These are phyloP conservation scores for Hydroisotoma schaefferi DNA, from an alignment of 2,888 invertebrate genomes.

Conservation along the genomic window DNA sequence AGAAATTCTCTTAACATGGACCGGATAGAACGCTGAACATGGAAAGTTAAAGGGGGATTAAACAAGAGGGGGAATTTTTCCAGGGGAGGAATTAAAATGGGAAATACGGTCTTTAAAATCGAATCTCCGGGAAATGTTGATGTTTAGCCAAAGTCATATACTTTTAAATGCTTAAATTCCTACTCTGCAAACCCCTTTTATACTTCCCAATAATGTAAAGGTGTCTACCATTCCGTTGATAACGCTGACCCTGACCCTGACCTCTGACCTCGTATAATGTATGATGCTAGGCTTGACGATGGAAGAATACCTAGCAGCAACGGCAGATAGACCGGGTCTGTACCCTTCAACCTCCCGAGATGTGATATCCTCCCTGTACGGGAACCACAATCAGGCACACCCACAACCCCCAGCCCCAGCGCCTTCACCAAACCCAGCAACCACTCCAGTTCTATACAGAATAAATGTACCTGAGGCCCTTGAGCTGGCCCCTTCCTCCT, in stretches of 20 bases:
- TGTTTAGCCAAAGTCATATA: no score
- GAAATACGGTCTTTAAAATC: no score
- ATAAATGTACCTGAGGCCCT: constrained; percentile 22
- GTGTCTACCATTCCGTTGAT: no score
- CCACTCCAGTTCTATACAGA: constrained; percentile 26
- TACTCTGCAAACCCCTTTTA: neutral
- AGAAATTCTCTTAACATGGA: no score
- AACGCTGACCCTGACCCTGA: no score
- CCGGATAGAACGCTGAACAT: no score
- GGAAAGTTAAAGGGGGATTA: no score
- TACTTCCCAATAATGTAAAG: no score
- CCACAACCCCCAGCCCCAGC: constrained; percentile 34
- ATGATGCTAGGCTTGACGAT: constrained; percentile 39
- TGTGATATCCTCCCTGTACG: constrained; percentile 36
- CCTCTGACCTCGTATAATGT: constrained; percentile 4
- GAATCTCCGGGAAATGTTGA: no score
- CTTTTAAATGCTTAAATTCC: neutral
- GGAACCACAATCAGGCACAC: constrained; percentile 25
- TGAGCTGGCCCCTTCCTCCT: neutral
- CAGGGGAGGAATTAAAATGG: no score
- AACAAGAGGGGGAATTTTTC: no score
- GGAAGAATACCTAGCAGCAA: constrained; percentile 41
- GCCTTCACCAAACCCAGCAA: constrained; percentile 35
- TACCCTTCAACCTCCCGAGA: constrained; percentile 43
- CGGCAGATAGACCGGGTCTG: constrained; percentile 40